Base-by-base conservation (phyloP, 2,797 vertebrate species). In the Holocentrus rufus region DNA sequence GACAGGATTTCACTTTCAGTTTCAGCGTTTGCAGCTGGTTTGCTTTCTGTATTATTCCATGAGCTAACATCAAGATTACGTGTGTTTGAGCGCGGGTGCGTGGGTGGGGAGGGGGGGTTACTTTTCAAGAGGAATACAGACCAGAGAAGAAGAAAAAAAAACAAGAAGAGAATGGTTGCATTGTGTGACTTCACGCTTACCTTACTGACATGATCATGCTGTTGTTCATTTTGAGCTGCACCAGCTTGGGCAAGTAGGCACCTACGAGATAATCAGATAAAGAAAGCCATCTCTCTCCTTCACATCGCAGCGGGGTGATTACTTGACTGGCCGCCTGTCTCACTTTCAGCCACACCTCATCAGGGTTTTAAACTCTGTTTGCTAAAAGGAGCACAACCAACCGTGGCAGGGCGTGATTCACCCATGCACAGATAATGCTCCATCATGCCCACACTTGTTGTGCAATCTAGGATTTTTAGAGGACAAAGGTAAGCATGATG, bases 161-260 rank as follows among this genome's bases (percentile, higher is more conserved):
- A 5, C 74, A 69, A 9, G 18, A 20, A 11, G 1, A 57, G 20
- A 0, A 10, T 13, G 18, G 56, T 17, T 23, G 22, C 57, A 34
- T 81, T 75, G 58, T 49, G 42, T 66, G 69, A 83, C 53, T 76
- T 46, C 47, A 63, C 2, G 57, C 94, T 94, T 92, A 99, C 98
- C 97, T 94, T 75, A 97, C 90, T 72, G 97, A 98, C 54, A 76
- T 69, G 71, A 99, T 94, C 62, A 91, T 69, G 84, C 98, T 99
- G 90, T 96, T 95, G 74, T 95, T 98, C 92, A 99, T 63, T 93
- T 95, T 98, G 90, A 99, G 92, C 27, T 96, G 93, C 81, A 87
- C 88, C 83, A 99, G 94, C 66, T 88, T 95, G 80, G 97, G 97
- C 84, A 99, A 92, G 92, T 94, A 93, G 74, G 87, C 68, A 90